Evolutionary conservation across 1,140 invertebrate species (phyloP).

Genomic region (Apis cerana): DNA sequence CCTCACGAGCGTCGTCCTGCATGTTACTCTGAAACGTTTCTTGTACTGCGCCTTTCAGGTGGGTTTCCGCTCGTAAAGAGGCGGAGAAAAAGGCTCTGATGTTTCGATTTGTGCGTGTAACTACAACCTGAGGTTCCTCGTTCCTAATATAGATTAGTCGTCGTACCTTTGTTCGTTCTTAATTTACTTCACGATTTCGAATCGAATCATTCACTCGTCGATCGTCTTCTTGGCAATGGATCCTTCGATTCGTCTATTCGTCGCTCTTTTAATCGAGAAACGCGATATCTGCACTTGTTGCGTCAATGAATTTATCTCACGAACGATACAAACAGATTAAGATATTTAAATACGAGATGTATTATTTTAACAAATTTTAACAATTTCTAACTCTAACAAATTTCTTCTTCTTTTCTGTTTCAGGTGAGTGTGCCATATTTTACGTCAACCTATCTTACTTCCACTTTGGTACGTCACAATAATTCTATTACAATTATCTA

Average conservation of each 20-base stretch:
- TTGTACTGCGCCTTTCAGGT: slow-evolving; percentile 1
- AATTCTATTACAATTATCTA: not conserved
- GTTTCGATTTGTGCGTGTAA: not conserved
- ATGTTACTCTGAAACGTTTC: not conserved
- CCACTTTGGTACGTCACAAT: not conserved
- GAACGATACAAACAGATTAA: too few relatives aligned
- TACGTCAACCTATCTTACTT: not conserved
- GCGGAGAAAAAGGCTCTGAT: not conserved
- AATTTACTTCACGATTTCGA: too few relatives aligned
- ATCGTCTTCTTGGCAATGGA: too few relatives aligned
- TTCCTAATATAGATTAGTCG: not conserved
- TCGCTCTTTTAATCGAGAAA: too few relatives aligned
- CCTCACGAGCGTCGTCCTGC: too few relatives aligned
- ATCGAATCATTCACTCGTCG: too few relatives aligned
- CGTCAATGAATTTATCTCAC: too few relatives aligned
- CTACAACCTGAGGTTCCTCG: not conserved
- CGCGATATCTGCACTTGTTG: too few relatives aligned
- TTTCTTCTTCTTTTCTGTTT: slow-evolving; percentile 16
- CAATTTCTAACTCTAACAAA: too few relatives aligned
- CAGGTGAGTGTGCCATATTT: slow-evolving; percentile 26
- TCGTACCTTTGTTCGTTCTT: not conserved
- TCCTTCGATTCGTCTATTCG: too few relatives aligned
- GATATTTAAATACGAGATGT: too few relatives aligned
- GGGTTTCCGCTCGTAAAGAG: not conserved
- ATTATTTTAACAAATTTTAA: too few relatives aligned